Base-by-base conservation (phyloP, 2,888 invertebrate species). In the Ormyrus labotus region DNA sequence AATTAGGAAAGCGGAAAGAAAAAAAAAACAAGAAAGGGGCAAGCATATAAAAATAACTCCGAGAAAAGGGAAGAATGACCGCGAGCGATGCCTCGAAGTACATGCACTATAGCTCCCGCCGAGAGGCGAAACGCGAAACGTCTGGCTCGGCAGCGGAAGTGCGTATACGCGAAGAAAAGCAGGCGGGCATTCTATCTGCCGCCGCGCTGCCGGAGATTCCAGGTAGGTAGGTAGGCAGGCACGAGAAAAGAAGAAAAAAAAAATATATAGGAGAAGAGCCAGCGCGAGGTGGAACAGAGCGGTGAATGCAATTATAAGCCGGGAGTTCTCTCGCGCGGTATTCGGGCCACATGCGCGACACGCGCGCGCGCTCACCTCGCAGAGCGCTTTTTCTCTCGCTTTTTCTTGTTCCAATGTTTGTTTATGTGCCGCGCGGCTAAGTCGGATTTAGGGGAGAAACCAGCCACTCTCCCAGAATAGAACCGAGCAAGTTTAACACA, bases 81-180 rank as follows among this genome's bases (percentile, higher is more conserved):
- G 34, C 34, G 34, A 34, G 34, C 34, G 34, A 34, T 34, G 34
- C 34, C 34, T 34, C 60, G 8, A 48, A 6, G 13, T 64, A 64
- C 13, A 48, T n/a, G 2, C 50, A 50, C 8, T 34, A 34, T 34
- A 34, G 34, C 34, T 34, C 34, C 10, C 19, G 45, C 11, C 2
- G 60, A 6, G 55, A 64, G 53, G 53, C 13, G 55, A 47, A 73
- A 51, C 57, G 67, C 67, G 67, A 61, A 75, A 75, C 51, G 58
- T 58, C 58, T 61, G 50, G 57, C 63, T 8, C n/a, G 60, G 60
- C 51, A 45, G 60, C 75, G 75, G 75, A 75, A 75, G 53, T 75
- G 61, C 68, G 68, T 68, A 67, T 51, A 45, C 45, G 2, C 4
- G 51, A 71, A 45, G 19, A 50, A 71, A 51, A 71, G 50, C 50